A percentile compares a stretch with the other conserved stretches of the same genome.
Evolutionary conservation across 2,888 invertebrate genomes (phyloP).

Genomic region (Thyatira batis): DNA sequence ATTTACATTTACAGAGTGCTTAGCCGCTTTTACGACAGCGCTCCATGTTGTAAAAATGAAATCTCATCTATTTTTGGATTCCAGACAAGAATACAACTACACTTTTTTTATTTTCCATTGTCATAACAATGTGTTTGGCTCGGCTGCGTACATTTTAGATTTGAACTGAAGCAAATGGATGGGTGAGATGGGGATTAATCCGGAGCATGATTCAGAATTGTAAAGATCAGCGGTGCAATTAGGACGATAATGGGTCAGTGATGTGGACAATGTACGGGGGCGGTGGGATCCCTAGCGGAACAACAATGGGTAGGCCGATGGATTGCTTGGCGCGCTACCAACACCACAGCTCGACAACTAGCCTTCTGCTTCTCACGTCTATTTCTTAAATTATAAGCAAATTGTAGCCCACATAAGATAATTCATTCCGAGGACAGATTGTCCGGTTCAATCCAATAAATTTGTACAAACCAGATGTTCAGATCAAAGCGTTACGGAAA

Average conservation of each 20-base stretch:
- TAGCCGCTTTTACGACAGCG: constrained; percentile 1
- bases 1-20: constrained; percentile 5
- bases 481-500: background rate
- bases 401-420: background rate
- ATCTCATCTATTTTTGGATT: background rate
- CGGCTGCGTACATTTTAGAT: background rate
- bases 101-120: background rate
- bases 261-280: constrained; percentile 38
- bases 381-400: background rate
- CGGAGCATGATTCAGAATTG: constrained; percentile 54
- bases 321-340: constrained; percentile 48
- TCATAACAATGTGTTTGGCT: background rate
- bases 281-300: constrained; percentile 2
- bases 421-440: background rate
- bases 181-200: constrained; percentile 29
- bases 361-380: constrained; percentile 22
- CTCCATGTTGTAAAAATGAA: background rate
- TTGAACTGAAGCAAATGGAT: constrained; percentile 16
- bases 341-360: constrained; percentile 26
- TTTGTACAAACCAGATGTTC: background rate
- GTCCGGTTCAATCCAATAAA: background rate
- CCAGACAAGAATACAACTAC: background rate
- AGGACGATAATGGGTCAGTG: constrained; percentile 55
- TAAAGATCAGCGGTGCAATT: constrained; percentile 56
- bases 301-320: constrained; percentile 24